Evolutionary conservation across 2,113 vertebrate species (phyloP).

Genomic region (Oryctolagus cuniculus): mOryCun1.1 NC_091434.1:57477001-57477500

Average conservation of each 20-base stretch:
- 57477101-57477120: neutral
- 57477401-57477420: too few relatives aligned
- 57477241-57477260: neutral
- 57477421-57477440: too few relatives aligned
- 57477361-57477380: neutral
- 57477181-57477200: neutral
- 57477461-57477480: too few relatives aligned
- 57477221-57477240: neutral
- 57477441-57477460: too few relatives aligned
- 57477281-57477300: neutral
- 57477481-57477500: too few relatives aligned
- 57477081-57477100: neutral
- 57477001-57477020: neutral
- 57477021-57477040: neutral
- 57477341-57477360: neutral
- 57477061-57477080: neutral
- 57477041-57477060: neutral
- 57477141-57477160: neutral
- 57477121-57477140: neutral
- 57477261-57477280: neutral
- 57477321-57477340: neutral
- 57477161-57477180: neutral
- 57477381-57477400: too few relatives aligned
- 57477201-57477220: neutral
- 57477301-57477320: neutral